A percentile compares a stretch with the other conserved stretches of the same genome.
Conservation (phyloP, 2,113 vertebrate species). For the Urocolius indicus region DNA sequence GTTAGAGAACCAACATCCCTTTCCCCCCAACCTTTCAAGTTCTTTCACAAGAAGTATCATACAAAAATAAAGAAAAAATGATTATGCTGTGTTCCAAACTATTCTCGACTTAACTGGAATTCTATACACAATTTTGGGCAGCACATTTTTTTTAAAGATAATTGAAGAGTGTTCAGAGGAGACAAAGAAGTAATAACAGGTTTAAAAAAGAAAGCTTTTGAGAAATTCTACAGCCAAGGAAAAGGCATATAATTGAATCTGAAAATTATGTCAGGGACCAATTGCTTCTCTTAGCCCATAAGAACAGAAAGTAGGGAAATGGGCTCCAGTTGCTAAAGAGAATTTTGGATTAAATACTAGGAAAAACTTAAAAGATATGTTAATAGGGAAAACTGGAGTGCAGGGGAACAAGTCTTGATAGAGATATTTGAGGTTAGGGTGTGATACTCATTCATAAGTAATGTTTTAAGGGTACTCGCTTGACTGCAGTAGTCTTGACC, state of each 20-base stretch:
- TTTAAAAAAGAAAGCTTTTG: neutral
- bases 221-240: neutral
- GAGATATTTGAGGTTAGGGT: fast-evolving
- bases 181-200: neutral
- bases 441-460: neutral
- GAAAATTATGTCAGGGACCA: neutral
- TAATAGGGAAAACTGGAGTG: too few relatives aligned
- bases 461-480: neutral
- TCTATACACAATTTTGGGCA: neutral
- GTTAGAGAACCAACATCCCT: neutral
- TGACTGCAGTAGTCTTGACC: neutral
- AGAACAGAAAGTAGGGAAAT: neutral
- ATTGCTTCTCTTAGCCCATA: neutral
- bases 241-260: neutral
- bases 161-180: neutral
- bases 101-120: neutral
- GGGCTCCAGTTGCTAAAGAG: neutral
- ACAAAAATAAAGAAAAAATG: neutral
- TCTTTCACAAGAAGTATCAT: neutral
- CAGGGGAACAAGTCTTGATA: neutral
- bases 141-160: too few relatives aligned
- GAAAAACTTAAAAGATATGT: neutral
- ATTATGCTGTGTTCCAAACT: fast-evolving
- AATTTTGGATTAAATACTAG: neutral
- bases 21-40: neutral